Base-by-base conservation (phyloP, 2,113 vertebrate species). In the Brachionichthys hirsutus region DNA sequence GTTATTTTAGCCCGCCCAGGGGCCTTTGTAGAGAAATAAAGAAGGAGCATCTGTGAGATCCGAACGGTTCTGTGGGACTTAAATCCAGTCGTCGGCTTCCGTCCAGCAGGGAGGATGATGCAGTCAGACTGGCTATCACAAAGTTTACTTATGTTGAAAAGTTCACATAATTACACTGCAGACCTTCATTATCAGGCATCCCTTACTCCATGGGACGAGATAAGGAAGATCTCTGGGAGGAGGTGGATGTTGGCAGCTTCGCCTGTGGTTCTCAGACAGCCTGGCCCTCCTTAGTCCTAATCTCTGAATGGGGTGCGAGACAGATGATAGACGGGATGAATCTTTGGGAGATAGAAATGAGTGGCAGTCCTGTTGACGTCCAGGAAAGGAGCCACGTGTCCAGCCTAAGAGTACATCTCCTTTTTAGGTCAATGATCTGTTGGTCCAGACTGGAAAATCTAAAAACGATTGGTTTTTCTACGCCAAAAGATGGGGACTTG, bases 81-180 rank as follows among this genome's bases (percentile, higher is more conserved):
- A 67, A 55, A 48, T 75, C 61, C 35, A 48, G 8, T 56, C 14
- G 20, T 42, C 62, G 81, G 84, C 84, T 69, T 61, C 22, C 53
- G 45, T 85, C 83, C 88, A 91, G 54, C 61, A 75, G 88, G 86
- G 85, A 90, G 88, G 87, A 85, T 77, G 81, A 85, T 87, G 49
- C 77, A 53, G 73, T 85, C 67, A 72, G 70, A 67, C 59, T 64
- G 67, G 58, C 61, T 88, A 81, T 88, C 78, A 52, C 35, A 70
- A 53, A 81, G 73, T 83, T 50, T 50, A 50, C 12, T 50, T 82
- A 89, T 85, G 83, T 86, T 84, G 80, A 87, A 74, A 81, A 75
- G 76, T 85, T 76, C 77, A 57, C 62, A 77, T 86, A 85, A 88
- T 89, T 88, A 89, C 78, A 78, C 77, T 76, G 42, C 40, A 78